A percentile compares a stretch with the other conserved stretches of the same genome.
Conservation (phyloP, 2,888 invertebrate genomes). For the Cataglyphis rosenhaueri region DNA sequence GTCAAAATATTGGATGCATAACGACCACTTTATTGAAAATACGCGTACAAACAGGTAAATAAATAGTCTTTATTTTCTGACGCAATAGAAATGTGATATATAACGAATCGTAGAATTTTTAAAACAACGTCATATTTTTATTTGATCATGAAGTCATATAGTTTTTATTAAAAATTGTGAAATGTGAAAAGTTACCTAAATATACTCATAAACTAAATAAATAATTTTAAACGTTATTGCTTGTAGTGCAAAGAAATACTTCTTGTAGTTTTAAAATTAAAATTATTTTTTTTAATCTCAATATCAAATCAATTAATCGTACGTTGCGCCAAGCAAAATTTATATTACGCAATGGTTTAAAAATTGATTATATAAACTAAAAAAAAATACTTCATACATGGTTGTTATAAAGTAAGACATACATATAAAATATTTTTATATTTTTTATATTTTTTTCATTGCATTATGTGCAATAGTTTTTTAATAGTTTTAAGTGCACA, state of each 20-base stretch:
- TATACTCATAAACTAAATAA: slow-evolving; percentile 11
- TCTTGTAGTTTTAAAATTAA: neutral
- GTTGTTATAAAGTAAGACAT: neutral
- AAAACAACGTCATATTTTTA: slow-evolving; percentile 53
- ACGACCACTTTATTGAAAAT: slow-evolving; percentile 31
- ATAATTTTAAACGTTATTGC: neutral
- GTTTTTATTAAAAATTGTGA: slow-evolving; percentile 34
- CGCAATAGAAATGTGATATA: slow-evolving; percentile 23
- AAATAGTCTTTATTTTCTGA: slow-evolving; percentile 52
- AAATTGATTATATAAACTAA: neutral
- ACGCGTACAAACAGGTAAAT: slow-evolving; percentile 32
- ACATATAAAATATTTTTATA: neutral
- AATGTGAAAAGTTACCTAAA: neutral
- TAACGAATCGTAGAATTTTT: slow-evolving; percentile 33
- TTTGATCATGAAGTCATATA: slow-evolving; percentile 36
- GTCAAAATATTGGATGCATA: slow-evolving; percentile 44
- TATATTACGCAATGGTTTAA: neutral
- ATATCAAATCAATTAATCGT: neutral
- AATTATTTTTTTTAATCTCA: neutral
- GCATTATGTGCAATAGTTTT: too few species aligned
- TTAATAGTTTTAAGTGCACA: too few species aligned
- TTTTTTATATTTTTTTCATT: too few species aligned
- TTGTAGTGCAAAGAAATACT: neutral
- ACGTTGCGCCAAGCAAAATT: neutral
- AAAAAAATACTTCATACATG: neutral